These are phyloP conservation scores for Cataglyphis albicans DNA, from an alignment of 2,888 invertebrate genomes.

Conservation along the genomic window DNA sequence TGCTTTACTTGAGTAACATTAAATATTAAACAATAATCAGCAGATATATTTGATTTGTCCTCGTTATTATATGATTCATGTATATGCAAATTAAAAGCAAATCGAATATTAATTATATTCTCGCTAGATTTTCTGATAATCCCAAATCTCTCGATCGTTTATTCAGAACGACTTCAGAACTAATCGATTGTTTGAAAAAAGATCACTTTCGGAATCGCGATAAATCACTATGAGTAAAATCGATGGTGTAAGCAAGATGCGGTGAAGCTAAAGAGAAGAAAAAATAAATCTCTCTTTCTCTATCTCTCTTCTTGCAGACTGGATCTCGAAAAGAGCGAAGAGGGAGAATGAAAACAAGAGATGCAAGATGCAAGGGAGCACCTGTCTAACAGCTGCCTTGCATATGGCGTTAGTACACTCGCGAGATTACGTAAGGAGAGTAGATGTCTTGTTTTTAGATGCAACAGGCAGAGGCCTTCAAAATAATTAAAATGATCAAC, in stretches of 20 bases:
- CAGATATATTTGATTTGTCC: not conserved
- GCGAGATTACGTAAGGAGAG: slow-evolving; percentile 70
- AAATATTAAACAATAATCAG: not conserved
- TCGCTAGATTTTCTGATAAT: not conserved
- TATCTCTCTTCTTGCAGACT: slow-evolving; percentile 3
- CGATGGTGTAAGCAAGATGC: slow-evolving; percentile 51
- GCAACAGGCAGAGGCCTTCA: not conserved
- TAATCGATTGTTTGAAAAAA: not conserved
- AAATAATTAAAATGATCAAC: slow-evolving; percentile 25
- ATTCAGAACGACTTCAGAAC: not conserved
- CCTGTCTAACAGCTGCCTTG: slow-evolving; percentile 74
- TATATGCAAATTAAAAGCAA: not conserved
- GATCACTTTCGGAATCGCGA: slow-evolving; percentile 59
- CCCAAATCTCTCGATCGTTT: not conserved
- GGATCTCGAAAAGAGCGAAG: slow-evolving; percentile 32
- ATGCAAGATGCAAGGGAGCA: slow-evolving; percentile 67
- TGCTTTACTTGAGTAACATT: not conserved
- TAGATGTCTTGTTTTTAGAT: slow-evolving; percentile 40
- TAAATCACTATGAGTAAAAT: slow-evolving; percentile 78
- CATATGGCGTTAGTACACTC: slow-evolving; percentile 67
- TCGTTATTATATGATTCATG: not conserved
- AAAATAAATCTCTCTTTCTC: not conserved
- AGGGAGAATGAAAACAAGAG: slow-evolving; percentile 62
- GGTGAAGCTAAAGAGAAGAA: slow-evolving; percentile 46
- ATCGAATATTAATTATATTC: slow-evolving; percentile 16